These are phyloP conservation scores for Chymomyza caudatula DNA, from an alignment of 2,888 invertebrate species.

Conservation along the genomic window DNA sequence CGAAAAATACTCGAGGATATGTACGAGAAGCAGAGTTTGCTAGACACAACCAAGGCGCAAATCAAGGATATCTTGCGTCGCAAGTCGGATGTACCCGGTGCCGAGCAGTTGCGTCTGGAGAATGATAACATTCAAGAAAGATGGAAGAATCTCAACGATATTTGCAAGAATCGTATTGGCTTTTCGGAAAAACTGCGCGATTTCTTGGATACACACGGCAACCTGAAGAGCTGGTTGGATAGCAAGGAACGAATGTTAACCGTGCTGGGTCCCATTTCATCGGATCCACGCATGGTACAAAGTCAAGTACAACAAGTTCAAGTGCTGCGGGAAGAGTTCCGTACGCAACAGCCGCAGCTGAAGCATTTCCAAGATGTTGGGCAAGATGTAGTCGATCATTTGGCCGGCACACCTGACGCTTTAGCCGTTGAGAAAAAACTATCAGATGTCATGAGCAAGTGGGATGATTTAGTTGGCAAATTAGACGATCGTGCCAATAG, in stretches of 20 bases:
- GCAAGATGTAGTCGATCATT: constrained; percentile 83
- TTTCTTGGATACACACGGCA: constrained; percentile 93
- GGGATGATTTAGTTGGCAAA: constrained; percentile 89
- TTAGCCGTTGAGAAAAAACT: constrained; percentile 86
- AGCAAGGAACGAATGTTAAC: constrained; percentile 97
- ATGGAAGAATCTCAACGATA: constrained; percentile 92
- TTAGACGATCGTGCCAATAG: constrained; percentile 93
- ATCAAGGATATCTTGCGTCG: constrained; percentile 91
- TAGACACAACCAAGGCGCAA: constrained; percentile 93
- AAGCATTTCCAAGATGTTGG: constrained; percentile 91
- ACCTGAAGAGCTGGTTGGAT: constrained; percentile 90
- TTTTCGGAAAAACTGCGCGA: constrained; percentile 89
- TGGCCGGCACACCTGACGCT: constrained; percentile 82
- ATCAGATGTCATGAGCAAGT: constrained; percentile 84
- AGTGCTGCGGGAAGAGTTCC: constrained; percentile 96
- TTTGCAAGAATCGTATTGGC: constrained; percentile 84
- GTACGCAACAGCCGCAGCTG: constrained; percentile 93
- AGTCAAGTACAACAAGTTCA: constrained; percentile 97
- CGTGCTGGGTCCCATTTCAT: constrained; percentile 96
- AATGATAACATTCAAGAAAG: constrained; percentile 89
- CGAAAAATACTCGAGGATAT: constrained; percentile 92
- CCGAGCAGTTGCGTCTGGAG: constrained; percentile 89
- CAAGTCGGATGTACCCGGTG: constrained; percentile 90
- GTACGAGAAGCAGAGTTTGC: constrained; percentile 93
- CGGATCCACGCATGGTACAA: constrained; percentile 96